These are phyloP conservation scores for Didymodactylos carnosus DNA, from an alignment of 2,888 invertebrate species.

Conservation along the genomic window DNA sequence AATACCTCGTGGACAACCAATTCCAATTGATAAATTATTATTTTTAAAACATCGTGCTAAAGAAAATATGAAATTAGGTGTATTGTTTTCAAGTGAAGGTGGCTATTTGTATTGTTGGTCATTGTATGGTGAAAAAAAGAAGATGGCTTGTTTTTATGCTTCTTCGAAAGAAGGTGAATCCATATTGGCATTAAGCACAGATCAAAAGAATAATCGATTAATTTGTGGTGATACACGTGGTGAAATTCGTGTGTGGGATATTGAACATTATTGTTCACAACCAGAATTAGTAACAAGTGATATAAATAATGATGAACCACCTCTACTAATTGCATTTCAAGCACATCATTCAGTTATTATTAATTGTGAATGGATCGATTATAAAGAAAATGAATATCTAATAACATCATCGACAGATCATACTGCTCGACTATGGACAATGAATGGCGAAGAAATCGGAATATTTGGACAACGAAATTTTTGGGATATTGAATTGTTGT, in stretches of 20 bases:
- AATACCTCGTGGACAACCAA: constrained; percentile 16
- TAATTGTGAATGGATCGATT: constrained; percentile 26
- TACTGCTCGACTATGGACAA: constrained; percentile 28
- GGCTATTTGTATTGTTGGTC: constrained; percentile 31
- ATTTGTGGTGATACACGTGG: constrained; percentile 30
- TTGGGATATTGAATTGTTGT: constrained; percentile 1
- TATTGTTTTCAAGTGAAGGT: constrained; percentile 30
- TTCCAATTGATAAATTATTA: constrained; percentile 29
- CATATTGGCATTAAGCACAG: constrained; percentile 25
- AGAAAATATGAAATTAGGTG: constrained; percentile 19
- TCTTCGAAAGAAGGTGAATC: constrained; percentile 25
- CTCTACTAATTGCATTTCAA: constrained; percentile 21
- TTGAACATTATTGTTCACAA: constrained; percentile 23
- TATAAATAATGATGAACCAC: constrained; percentile 17
- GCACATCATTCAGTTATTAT: constrained; percentile 30
- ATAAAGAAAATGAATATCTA: constrained; percentile 21
- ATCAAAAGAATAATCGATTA: constrained; percentile 22
- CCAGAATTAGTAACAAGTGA: too few species aligned
- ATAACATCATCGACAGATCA: constrained; percentile 29
- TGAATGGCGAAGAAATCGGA: constrained; percentile 27
- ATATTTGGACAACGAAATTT: constrained; percentile 28
- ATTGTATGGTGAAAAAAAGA: constrained; percentile 22
- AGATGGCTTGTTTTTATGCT: constrained; percentile 27
- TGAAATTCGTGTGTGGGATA: constrained; percentile 25
- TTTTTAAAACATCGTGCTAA: constrained; percentile 24